Evolutionary conservation across 2,888 invertebrate species (phyloP).

Genomic region (Temnothorax ravouxi): DNA sequence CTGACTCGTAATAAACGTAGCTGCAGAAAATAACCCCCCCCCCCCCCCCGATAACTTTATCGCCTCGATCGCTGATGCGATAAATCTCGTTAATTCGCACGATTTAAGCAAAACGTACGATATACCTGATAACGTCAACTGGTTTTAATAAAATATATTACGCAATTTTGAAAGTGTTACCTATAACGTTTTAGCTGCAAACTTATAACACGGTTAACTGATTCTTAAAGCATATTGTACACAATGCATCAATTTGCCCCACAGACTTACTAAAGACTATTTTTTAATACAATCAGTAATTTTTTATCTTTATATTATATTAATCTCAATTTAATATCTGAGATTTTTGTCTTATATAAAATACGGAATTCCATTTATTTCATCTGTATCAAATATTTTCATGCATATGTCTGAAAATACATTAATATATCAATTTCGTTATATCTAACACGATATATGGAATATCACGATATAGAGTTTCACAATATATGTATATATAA

Average conservation of each 20-base stretch:
- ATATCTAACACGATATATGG: background rate
- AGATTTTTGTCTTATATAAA: background rate
- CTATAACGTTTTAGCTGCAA: background rate
- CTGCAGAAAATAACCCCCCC: constrained; percentile 30
- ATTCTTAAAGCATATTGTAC: background rate
- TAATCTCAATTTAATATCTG: background rate
- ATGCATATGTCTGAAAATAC: background rate
- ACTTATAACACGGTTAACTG: background rate
- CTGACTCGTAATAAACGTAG: constrained; percentile 54
- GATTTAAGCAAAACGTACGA: constrained; percentile 18
- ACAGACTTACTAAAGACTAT: background rate
- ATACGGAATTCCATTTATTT: background rate
- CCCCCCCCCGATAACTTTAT: background rate
- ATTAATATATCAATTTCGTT: constrained; percentile 8
- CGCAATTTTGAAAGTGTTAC: background rate
- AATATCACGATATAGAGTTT: background rate
- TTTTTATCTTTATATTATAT: background rate
- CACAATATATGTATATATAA: background rate
- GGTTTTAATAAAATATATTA: background rate
- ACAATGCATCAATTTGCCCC: background rate
- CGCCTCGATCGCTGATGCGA: background rate
- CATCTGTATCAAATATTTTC: background rate
- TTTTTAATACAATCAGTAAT: background rate
- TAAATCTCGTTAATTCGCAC: constrained; percentile 58
- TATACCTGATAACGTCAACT: constrained; percentile 4